Evolutionary conservation across 1,140 invertebrate genomes (phyloP), one percentile per base, ranked within the genome.

Genomic region (Caenorhabditis inopinata): DNA sequence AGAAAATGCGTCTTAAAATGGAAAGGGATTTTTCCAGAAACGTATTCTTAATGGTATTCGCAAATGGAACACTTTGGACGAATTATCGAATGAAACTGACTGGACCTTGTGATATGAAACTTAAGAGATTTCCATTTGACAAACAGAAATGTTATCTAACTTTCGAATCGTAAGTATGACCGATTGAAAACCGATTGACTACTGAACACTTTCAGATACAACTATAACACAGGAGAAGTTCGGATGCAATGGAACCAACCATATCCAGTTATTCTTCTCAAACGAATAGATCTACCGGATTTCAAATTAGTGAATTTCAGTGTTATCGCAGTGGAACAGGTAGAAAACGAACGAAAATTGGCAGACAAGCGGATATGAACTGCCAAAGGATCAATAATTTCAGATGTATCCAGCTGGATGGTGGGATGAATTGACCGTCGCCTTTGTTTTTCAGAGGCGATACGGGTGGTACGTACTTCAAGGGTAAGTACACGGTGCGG

Each of bases 391-490:
- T n/a, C n/a, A n/a, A n/a, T n/a, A n/a, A n/a, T 42, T 87, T 74
- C 49, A 87, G 86, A 87, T 87, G 77, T 87, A 87, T 47, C 86
- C 86, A 14, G 86, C 84, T n/a, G 87, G 87, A 14, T 82, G 78
- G 73, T 88, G 87, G 87, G 87, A 88, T 79, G 87, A 88, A 51
- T 79, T 88, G 46, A 88, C 87, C 6, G 87, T 89, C 3, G 75
- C 74, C 21, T 88, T 88, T 73, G 73, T 85, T 1, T 89, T 88
- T 76, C 79, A 84, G 74, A 51, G 87, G 62, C 62, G 87, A 23
- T 88, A 88, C 68, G 87, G 87, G 9, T 88, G 87, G 87, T 88
- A 88, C 81, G 85, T 88, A n/a, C 81, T 88, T 45, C 87, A 88
- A 79, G 87, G 87, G 42, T 85, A 74, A 74, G 35, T 23, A 3